phyloP scores from a whole-genome alignment of 2,797 vertebrate species.

The Lophius americanus region DNA sequence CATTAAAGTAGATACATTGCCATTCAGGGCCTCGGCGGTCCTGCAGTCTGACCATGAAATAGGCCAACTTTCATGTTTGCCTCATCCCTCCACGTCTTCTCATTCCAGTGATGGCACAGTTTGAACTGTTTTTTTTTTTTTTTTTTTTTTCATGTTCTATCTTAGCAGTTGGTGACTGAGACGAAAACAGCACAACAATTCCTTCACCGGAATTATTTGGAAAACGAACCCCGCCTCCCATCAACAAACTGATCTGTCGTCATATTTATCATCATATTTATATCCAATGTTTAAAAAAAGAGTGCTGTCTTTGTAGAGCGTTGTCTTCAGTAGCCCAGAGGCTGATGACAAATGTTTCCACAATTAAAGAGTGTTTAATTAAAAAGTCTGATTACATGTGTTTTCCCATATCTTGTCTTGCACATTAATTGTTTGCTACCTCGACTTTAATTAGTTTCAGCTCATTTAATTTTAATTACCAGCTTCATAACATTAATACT shows the following conservation, averaged over 20 bases:
- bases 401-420: neutral
- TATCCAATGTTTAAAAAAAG: neutral
- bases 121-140: slow-evolving; percentile 57
- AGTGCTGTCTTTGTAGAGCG: neutral
- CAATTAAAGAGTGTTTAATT: neutral
- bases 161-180: slow-evolving; percentile 75
- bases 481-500: too few relatives aligned
- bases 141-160: slow-evolving; percentile 39
- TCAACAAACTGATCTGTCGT: neutral
- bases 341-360: neutral
- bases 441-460: neutral
- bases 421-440: neutral
- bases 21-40: slow-evolving; percentile 83
- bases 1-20: slow-evolving; percentile 86
- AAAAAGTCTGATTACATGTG: neutral
- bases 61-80: slow-evolving; percentile 87
- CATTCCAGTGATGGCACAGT: slow-evolving; percentile 77
- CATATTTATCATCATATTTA: slow-evolving; percentile 1
- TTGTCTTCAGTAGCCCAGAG: neutral
- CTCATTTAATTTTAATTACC: neutral
- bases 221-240: neutral
- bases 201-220: slow-evolving; percentile 39
- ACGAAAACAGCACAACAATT: slow-evolving; percentile 66
- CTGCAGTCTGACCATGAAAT: slow-evolving; percentile 85
- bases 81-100: slow-evolving; percentile 77